Evolutionary conservation across 2,797 vertebrate species (phyloP).

Genomic region (Phoeniculus purpureus): DNA sequence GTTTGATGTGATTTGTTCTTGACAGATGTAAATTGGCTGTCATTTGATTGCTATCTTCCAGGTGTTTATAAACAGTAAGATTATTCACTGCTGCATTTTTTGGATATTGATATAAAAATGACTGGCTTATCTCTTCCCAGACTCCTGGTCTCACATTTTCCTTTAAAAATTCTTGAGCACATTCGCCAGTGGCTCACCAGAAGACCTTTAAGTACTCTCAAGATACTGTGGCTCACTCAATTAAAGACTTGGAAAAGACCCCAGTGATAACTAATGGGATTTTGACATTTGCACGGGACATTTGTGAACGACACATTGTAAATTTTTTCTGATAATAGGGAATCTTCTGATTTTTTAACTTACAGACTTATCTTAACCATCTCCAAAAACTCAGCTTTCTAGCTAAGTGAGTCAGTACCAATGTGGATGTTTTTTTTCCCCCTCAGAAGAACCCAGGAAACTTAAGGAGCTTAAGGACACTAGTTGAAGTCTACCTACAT

Average conservation of each 20-base stretch:
- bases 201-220: neutral
- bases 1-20: no score
- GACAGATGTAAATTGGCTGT: neutral
- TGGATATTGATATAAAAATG: neutral
- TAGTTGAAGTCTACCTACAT: neutral
- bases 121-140: neutral
- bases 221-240: neutral
- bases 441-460: neutral
- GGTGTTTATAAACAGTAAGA: slow-evolving; percentile 8
- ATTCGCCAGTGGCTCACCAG: neutral
- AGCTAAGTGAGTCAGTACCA: neutral
- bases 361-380: neutral
- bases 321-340: neutral
- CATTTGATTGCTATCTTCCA: slow-evolving; percentile 16
- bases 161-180: neutral
- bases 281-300: neutral
- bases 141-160: neutral
- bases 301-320: neutral
- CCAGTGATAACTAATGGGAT: neutral
- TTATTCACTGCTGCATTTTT: neutral
- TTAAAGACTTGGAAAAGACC: neutral
- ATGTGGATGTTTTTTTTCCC: neutral
- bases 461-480: neutral
- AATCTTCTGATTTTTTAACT: neutral
- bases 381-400: neutral